Percentiles rank a stretch among this genome's conserved stretches.
phyloP scores from a whole-genome alignment of 1,140 invertebrate species.

The Odontomachus brunneus region DNA sequence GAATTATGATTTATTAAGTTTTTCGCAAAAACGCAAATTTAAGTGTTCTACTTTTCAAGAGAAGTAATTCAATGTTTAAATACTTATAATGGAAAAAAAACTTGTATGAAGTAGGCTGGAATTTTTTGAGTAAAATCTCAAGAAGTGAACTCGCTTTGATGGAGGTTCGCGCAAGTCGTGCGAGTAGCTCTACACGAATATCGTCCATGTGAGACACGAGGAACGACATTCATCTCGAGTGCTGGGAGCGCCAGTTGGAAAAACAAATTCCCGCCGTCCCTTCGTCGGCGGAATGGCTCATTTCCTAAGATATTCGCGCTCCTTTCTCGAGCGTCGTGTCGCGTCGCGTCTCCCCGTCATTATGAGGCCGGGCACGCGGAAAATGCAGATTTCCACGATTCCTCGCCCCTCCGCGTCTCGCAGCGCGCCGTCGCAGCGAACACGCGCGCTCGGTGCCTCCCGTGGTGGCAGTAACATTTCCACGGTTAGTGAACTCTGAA shows the following conservation, averaged over 20 bases:
- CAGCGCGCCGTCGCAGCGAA: slow-evolving; percentile 29
- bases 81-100: background rate
- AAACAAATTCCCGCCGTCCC: background rate
- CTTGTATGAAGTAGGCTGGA: background rate
- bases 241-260: background rate
- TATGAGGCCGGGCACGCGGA: slow-evolving; percentile 27
- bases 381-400: slow-evolving; percentile 55
- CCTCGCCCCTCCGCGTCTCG: slow-evolving; percentile 30
- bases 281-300: background rate
- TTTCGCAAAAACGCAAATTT: too few species aligned
- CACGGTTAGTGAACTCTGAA: slow-evolving; percentile 72
- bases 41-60: too few species aligned
- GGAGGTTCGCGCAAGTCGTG: too few species aligned
- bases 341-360: slow-evolving; percentile 7
- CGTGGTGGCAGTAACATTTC: slow-evolving; percentile 61
- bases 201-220: background rate
- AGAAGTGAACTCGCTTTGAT: background rate
- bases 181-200: background rate
- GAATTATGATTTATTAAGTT: too few species aligned
- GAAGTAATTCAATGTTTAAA: background rate
- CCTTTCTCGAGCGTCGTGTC: background rate
- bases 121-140: background rate
- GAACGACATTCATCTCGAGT: background rate
- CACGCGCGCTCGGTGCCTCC: slow-evolving; percentile 29
- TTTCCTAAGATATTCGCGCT: slow-evolving; percentile 34